Evolutionary conservation across 2,113 vertebrate genomes (phyloP).

Genomic region (Tapirus terrestris): DNA sequence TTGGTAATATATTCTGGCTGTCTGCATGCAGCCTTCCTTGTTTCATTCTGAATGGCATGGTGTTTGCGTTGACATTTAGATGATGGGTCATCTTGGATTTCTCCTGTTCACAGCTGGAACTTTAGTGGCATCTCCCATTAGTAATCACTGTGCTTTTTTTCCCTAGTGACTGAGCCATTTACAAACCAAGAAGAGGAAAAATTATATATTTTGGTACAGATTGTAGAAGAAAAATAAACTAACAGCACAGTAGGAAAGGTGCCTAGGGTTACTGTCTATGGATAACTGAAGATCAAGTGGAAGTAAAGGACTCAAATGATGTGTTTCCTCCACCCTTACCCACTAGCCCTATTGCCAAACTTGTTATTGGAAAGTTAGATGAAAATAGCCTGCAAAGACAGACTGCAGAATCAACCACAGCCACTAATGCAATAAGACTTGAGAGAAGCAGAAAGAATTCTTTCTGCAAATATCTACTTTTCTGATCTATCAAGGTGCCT

Average conservation of each 20-base stretch:
- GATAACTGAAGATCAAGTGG: conserved; percentile 57
- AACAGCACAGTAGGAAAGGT: conserved; percentile 71
- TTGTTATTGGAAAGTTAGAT: conserved; percentile 42
- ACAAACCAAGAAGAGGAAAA: conserved; percentile 73
- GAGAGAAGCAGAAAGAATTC: background rate
- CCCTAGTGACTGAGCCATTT: conserved; percentile 59
- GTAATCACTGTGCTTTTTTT: conserved; percentile 71
- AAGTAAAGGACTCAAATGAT: conserved; percentile 42
- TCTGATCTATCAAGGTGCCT: background rate
- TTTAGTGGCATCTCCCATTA: conserved; percentile 60
- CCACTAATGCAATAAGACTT: background rate
- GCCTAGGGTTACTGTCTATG: conserved; percentile 62
- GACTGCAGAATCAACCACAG: background rate
- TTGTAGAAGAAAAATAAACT: conserved; percentile 70
- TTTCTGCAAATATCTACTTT: background rate
- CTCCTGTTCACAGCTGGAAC: conserved; percentile 75
- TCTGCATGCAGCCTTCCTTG: conserved; percentile 30
- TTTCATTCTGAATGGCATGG: conserved; percentile 66
- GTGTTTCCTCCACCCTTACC: background rate
- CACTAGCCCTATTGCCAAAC: background rate
- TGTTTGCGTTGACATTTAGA: conserved; percentile 72
- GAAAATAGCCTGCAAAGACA: background rate
- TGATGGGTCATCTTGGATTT: conserved; percentile 80
- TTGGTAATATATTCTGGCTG: conserved; percentile 71
- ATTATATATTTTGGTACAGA: conserved; percentile 73